A percentile compares a stretch with the other conserved stretches of the same genome.
phyloP scores from a whole-genome alignment of 2,113 vertebrate genomes.

The Rhinoderma darwinii region DNA sequence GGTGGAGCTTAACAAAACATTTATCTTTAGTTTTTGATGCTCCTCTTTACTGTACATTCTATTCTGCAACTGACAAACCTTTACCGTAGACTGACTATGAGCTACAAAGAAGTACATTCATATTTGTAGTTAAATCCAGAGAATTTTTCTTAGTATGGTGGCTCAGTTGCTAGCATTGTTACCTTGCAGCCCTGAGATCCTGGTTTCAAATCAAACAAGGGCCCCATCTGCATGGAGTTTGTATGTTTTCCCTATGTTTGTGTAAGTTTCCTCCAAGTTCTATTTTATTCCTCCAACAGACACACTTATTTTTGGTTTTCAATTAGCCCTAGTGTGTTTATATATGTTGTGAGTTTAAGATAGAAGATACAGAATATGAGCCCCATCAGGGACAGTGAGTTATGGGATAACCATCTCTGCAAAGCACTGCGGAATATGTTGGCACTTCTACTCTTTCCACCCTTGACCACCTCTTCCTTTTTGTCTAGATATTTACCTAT shows the following conservation, averaged over 20 bases:
- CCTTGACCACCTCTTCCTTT: too few species aligned
- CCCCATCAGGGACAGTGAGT: too few species aligned
- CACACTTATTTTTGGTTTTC: too few species aligned
- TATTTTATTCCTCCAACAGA: too few species aligned
- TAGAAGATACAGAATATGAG: too few species aligned
- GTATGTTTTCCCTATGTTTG: not conserved
- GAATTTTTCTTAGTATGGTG: not conserved
- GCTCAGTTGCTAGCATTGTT: not conserved
- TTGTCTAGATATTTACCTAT: too few species aligned
- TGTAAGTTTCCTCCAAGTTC: too few species aligned
- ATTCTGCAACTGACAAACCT: not conserved
- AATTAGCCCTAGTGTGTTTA: too few species aligned
- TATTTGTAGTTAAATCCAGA: not conserved
- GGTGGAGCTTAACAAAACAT: constrained; percentile 46
- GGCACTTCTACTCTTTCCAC: too few species aligned
- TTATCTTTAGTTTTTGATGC: constrained; percentile 4
- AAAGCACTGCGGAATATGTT: too few species aligned
- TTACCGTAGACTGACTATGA: not conserved
- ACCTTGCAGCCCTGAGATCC: not conserved
- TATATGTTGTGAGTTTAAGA: too few species aligned
- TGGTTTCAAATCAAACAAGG: not conserved
- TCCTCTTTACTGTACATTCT: constrained; percentile 4
- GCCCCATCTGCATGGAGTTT: not conserved
- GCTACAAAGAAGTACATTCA: not conserved
- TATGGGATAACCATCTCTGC: too few species aligned